Conservation (phyloP, 1,140 invertebrate species). For the Drosophila sproati region DNA sequence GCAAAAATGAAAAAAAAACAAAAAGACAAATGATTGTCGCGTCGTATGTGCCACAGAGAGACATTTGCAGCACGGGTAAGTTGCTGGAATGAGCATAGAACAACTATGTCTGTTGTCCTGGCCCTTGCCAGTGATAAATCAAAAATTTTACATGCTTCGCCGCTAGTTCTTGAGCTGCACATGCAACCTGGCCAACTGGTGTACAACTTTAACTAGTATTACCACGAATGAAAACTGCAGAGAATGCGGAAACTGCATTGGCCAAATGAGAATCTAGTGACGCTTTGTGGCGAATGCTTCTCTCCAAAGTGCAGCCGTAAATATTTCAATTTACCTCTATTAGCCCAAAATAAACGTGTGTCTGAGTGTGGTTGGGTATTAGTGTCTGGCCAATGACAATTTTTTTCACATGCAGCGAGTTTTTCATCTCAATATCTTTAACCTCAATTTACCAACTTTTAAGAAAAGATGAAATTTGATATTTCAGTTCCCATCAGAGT, state of each 20-base stretch:
- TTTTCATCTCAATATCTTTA: not conserved
- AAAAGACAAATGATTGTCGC: constrained; percentile 70
- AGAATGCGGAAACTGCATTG: constrained; percentile 1
- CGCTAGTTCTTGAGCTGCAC: constrained; percentile 49
- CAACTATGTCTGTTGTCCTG: constrained; percentile 3
- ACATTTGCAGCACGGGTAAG: constrained; percentile 2
- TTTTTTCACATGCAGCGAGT: constrained; percentile 2
- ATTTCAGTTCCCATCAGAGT: not conserved
- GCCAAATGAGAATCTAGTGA: constrained; percentile 68
- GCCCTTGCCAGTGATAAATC: constrained; percentile 67
- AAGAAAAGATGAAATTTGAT: constrained; percentile 28
- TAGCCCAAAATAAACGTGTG: constrained; percentile 50
- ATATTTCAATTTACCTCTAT: constrained; percentile 76
- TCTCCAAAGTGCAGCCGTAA: constrained; percentile 73
- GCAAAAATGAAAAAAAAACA: not conserved
- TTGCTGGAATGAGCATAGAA: not conserved
- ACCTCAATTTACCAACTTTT: not conserved
- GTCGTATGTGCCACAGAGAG: constrained; percentile 12
- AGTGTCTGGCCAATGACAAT: constrained; percentile 29
- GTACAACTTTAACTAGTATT: constrained; percentile 3
- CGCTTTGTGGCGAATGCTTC: constrained; percentile 38
- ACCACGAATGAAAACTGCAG: not conserved
- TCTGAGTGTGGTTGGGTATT: not conserved
- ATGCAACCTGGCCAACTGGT: constrained; percentile 5
- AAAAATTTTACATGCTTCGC: constrained; percentile 62